A percentile compares a stretch with the other conserved stretches of the same genome.
phyloP scores from a whole-genome alignment of 2,888 invertebrate genomes.

The Drosophila cognata region DNA sequence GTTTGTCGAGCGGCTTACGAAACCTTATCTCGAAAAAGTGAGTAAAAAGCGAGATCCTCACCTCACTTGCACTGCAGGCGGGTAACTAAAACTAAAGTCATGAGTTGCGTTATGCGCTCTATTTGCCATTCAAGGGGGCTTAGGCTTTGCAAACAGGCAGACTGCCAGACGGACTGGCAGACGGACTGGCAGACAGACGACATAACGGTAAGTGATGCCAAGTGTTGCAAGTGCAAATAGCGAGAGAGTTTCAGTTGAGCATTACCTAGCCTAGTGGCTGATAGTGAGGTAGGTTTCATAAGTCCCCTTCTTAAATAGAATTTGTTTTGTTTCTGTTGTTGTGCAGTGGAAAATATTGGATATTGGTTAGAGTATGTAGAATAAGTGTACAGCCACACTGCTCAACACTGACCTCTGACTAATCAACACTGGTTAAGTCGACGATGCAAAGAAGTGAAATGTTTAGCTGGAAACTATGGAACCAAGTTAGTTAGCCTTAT shows the following conservation, averaged over 20 bases:
- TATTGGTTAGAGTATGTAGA: neutral
- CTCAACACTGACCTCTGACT: neutral
- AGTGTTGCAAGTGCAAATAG: conserved; percentile 18
- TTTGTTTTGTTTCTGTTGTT: neutral
- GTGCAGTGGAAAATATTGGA: neutral
- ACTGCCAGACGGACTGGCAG: neutral
- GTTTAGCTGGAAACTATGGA: neutral
- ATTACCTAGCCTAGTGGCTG: neutral
- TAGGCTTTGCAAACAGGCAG: conserved; percentile 31
- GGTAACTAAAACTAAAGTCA: neutral
- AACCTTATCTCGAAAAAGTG: conserved; percentile 26
- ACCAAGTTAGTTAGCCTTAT: too few species aligned
- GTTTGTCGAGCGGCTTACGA: conserved; percentile 39
- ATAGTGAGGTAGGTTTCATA: conserved; percentile 5
- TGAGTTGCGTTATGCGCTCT: conserved; percentile 6
- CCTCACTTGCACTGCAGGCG: neutral
- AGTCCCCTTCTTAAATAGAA: neutral
- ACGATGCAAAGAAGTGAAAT: neutral
- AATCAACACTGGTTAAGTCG: neutral
- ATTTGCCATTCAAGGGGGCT: conserved; percentile 8
- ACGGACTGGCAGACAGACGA: neutral
- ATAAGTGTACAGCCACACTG: neutral
- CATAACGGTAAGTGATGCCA: conserved; percentile 6
- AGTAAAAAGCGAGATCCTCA: neutral
- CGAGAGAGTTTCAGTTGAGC: conserved; percentile 1